Percentiles rank a stretch among this genome's conserved stretches.
Conservation (phyloP, 2,888 invertebrate genomes). For the Amiota minor region DNA sequence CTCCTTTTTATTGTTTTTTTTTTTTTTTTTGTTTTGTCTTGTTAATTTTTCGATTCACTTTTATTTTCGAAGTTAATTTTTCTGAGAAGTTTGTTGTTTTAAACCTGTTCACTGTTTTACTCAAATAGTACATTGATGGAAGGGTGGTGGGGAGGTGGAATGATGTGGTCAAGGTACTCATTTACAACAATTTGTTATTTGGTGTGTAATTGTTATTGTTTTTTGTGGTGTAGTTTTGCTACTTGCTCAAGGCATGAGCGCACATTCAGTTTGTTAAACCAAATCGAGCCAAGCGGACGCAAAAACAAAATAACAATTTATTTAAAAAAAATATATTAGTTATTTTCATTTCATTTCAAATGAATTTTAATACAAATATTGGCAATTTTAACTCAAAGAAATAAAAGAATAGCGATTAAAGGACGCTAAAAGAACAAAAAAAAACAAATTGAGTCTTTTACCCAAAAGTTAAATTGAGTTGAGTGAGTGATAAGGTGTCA, state of each 20-base stretch:
- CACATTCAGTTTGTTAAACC: slow-evolving; percentile 10
- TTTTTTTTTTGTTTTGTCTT: neutral
- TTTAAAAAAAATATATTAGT: neutral
- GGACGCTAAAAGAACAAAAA: neutral
- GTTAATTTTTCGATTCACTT: neutral
- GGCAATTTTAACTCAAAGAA: too few relatives aligned
- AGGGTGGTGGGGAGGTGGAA: neutral
- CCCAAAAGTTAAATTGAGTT: neutral
- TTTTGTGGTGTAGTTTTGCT: neutral
- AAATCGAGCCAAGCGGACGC: slow-evolving; percentile 14
- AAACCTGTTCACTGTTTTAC: neutral
- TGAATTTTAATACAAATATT: too few relatives aligned
- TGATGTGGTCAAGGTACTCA: neutral
- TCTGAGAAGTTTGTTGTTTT: too few relatives aligned
- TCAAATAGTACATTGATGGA: neutral
- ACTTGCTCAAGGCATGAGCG: neutral
- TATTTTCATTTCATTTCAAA: too few relatives aligned
- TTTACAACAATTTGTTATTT: slow-evolving; percentile 1
- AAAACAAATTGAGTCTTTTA: neutral
- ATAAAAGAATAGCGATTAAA: too few relatives aligned
- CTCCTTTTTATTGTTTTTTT: neutral
- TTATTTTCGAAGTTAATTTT: too few relatives aligned
- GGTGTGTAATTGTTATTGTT: neutral
- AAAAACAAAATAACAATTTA: neutral
- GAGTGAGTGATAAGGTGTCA: too few relatives aligned